Base-by-base conservation (phyloP, 2,797 vertebrate genomes). In the Myripristis jacobus region DNA sequence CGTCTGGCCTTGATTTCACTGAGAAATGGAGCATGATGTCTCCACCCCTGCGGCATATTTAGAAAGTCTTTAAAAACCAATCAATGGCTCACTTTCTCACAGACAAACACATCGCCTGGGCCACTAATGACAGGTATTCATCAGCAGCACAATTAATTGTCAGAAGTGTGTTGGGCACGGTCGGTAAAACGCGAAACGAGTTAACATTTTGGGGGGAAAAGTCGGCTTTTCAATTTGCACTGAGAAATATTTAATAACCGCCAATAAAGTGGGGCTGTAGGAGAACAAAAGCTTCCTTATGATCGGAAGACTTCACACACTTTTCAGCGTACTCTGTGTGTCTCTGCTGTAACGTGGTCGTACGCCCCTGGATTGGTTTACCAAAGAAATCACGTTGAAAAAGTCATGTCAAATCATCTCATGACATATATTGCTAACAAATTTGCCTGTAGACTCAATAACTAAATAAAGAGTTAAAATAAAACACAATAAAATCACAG, bases 11-110 rank as follows among this genome's bases (percentile, higher is more conserved):
- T 87, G 87, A 92, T 91, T 91, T 87, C 77, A 16, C 29, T 36
- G 79, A 87, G 83, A 89, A 91, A 92, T 90, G 82, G 77, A 89
- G 84, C 81, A 62, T 82, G 79, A 36, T 66, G 77, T 53, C 79
- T 75, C 87, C 87, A 61, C 83, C 41, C 80, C 70, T 6, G 56
- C 81, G 85, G 83, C 89, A 89, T 87, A 86, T 91, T 92, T 92
- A 90, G 77, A 87, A 88, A 82, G 85, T 91, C 87, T 91, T 92
- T 88, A 91, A 92, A 91, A 93, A 83, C 55, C 89, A 90, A 93
- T 91, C 90, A 84, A 81, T 78, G 84, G 80, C 66, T 85, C 80
- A 79, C 83, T 82, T 80, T 66, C 77, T 81, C 19, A 31, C 61
- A 70, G 66, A 82, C 70, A 82, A 83, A 86, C 86, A 87, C 72